phyloP scores from a whole-genome alignment of 2,113 vertebrate species.

The Chascanopsetta lugubris region DNA sequence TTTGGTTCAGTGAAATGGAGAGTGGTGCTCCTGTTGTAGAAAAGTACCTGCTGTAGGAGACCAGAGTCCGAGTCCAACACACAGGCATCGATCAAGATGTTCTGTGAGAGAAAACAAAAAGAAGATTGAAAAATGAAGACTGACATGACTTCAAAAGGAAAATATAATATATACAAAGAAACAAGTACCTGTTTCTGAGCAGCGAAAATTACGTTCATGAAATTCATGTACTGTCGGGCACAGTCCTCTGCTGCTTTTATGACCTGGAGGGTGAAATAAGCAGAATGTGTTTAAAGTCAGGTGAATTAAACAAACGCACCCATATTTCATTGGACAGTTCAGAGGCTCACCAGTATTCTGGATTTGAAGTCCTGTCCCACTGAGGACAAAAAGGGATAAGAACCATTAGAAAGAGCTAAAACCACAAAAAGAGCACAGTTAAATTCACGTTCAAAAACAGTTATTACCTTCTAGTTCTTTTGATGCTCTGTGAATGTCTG shows the following conservation, averaged over 20 bases:
- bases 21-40: not conserved
- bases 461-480: slow-evolving; percentile 90
- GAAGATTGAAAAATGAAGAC: not conserved
- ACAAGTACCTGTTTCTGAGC: slow-evolving; percentile 92
- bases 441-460: not conserved
- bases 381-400: slow-evolving; percentile 58
- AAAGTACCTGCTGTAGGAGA: slow-evolving; percentile 92
- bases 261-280: slow-evolving; percentile 80
- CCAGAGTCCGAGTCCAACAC: slow-evolving; percentile 94
- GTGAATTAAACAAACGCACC: not conserved
- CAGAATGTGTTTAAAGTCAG: slow-evolving; percentile 12
- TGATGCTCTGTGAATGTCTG: slow-evolving; percentile 90
- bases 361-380: slow-evolving; percentile 93
- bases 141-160: too few relatives aligned
- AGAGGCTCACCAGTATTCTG: slow-evolving; percentile 91
- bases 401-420: not conserved
- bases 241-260: slow-evolving; percentile 96
- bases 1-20: too few relatives aligned
- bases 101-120: slow-evolving; percentile 78
- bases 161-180: too few relatives aligned
- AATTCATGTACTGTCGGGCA: slow-evolving; percentile 96
- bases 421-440: not conserved
- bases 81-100: slow-evolving; percentile 94
- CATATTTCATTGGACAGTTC: not conserved
- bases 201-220: slow-evolving; percentile 98